Conservation (phyloP, 2,113 vertebrate species). For the Calyptomena viridis region DNA sequence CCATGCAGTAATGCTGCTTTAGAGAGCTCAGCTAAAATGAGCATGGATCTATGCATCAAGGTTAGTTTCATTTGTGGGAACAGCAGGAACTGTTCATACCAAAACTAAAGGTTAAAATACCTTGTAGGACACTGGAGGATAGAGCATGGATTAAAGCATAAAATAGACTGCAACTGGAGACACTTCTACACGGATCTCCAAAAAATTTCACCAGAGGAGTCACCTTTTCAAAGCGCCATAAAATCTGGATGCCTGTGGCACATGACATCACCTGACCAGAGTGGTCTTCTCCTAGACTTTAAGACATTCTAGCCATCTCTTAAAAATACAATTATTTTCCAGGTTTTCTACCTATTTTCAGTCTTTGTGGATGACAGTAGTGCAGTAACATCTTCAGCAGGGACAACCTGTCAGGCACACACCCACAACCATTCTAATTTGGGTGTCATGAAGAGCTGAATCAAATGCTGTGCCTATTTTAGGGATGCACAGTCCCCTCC, state of each 20-base stretch:
- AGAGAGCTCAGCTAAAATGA: background rate
- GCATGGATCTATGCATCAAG: background rate
- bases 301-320: background rate
- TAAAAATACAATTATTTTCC: background rate
- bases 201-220: background rate
- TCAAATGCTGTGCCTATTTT: slow-evolving; percentile 40
- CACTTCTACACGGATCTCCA: background rate
- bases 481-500: background rate
- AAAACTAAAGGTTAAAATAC: background rate
- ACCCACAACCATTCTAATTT: slow-evolving; percentile 57
- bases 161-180: background rate
- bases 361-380: slow-evolving; percentile 15
- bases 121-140: background rate
- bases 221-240: background rate
- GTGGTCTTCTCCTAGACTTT: background rate
- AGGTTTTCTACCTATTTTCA: slow-evolving; percentile 43
- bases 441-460: slow-evolving; percentile 13
- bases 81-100: background rate
- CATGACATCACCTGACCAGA: background rate
- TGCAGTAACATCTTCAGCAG: slow-evolving; percentile 44
- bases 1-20: background rate
- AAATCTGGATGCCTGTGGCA: background rate
- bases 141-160: background rate
- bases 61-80: background rate
- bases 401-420: slow-evolving; percentile 60